Evolutionary conservation across 2,113 vertebrate species (phyloP).

Genomic region (Ardeotis arabs): DNA sequence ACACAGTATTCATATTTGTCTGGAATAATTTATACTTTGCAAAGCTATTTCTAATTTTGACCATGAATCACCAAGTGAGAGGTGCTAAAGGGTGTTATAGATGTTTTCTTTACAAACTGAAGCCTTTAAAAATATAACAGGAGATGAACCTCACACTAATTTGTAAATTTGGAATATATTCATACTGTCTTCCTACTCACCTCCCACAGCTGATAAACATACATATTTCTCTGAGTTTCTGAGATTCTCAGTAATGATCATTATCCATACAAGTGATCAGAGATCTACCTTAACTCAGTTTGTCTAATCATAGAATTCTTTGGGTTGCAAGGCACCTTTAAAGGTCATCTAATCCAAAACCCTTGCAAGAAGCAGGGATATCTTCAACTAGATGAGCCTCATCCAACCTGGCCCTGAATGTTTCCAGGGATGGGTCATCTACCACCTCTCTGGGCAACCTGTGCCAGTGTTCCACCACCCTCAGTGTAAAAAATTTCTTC

Average conservation of each 20-base stretch:
- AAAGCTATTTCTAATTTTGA: conserved; percentile 37
- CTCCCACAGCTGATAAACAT: not conserved
- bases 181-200: not conserved
- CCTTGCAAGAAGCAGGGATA: too few relatives aligned
- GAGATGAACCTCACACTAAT: not conserved
- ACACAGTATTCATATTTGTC: conserved; percentile 11
- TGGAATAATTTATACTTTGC: not conserved
- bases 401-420: too few relatives aligned
- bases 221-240: not conserved
- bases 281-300: not conserved
- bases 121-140: not conserved
- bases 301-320: not conserved
- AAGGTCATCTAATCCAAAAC: too few relatives aligned
- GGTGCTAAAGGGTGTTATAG: not conserved
- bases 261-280: not conserved
- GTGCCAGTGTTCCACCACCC: too few relatives aligned
- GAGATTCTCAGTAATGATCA: not conserved
- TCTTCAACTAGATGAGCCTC: too few relatives aligned
- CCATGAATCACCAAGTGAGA: not conserved
- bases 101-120: not conserved
- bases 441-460: too few relatives aligned
- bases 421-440: too few relatives aligned
- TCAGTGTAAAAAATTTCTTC: too few relatives aligned
- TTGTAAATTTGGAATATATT: not conserved
- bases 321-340: too few relatives aligned